These are phyloP conservation scores for Ichneumon xanthorius DNA, from an alignment of 2,888 invertebrate species.

Conservation along the genomic window DNA sequence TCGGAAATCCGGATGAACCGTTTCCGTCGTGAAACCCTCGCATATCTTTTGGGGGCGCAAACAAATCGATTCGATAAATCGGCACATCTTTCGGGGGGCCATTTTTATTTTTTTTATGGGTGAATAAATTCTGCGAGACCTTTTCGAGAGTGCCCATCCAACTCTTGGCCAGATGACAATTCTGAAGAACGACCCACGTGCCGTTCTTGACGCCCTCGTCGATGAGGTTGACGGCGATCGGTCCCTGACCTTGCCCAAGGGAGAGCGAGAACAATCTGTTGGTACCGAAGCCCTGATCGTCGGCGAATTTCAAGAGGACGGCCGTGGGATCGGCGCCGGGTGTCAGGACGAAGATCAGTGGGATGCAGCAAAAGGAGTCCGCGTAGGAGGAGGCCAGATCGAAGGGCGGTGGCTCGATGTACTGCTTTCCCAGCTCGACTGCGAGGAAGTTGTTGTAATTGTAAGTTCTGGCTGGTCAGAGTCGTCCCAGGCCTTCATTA, in stretches of 20 bases:
- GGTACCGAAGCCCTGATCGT: constrained; percentile 94
- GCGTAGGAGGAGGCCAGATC: constrained; percentile 93
- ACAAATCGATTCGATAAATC: too few species aligned
- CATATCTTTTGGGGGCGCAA: constrained; percentile 88
- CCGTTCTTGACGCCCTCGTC: constrained; percentile 94
- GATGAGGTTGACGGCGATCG: constrained; percentile 94
- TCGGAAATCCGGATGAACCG: constrained; percentile 95
- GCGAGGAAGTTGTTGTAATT: constrained; percentile 69
- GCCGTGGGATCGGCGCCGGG: constrained; percentile 98
- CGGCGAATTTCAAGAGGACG: constrained; percentile 96
- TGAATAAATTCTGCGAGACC: constrained; percentile 83
- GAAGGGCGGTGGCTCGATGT: constrained; percentile 96
- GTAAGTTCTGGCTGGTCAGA: too few species aligned
- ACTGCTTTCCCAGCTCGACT: constrained; percentile 91
- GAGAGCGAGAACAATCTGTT: constrained; percentile 93
- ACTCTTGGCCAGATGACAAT: constrained; percentile 97
- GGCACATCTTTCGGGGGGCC: too few species aligned
- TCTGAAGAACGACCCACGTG: constrained; percentile 97
- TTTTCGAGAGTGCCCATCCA: constrained; percentile 97
- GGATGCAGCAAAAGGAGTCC: constrained; percentile 94
- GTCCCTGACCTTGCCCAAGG: constrained; percentile 97
- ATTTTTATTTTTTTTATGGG: too few species aligned
- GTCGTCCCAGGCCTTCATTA: too few species aligned
- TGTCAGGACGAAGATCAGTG: constrained; percentile 95
- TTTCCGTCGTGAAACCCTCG: constrained; percentile 92